Base-by-base conservation (phyloP, 2,113 vertebrate species). In the Festucalex cinctus region DNA sequence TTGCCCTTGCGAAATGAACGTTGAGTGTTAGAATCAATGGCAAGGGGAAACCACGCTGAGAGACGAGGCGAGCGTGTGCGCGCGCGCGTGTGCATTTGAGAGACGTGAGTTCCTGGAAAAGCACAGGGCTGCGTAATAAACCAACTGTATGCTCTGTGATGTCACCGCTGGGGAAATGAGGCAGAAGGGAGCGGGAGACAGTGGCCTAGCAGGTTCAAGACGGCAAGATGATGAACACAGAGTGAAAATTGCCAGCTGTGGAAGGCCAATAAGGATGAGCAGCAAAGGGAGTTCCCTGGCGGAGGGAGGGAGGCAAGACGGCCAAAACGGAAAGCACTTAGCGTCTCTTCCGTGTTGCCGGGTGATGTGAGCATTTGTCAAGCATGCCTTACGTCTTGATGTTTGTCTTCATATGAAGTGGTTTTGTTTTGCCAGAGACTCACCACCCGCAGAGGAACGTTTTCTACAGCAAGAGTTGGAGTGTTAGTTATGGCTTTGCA, bases 41-140 rank as follows among this genome's bases (percentile, higher is more conserved):
- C 59, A 35, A 67, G 54, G 36, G 53, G 22, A n/a, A 49, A 46
- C 54, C 19, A 72, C 60, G 67, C 58, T 22, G 78, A 70, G 58
- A 1, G 41, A 69, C 24, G 35, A 19, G 53, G 20, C 13, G 62
- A 19, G 28, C 28, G 36, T 39, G 16, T 28, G 61, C 44, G 43
- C 46, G 28, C 46, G 44, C 53, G 78, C 44, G 68, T 56, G 76
- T 37, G 80, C 37, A 60, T 32, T 77, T 32, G 66, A 26, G 70
- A 35, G 78, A 78, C 57, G 78, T 68, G 67, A 61, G 78, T 86
- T 90, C 81, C 85, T 83, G 81, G 86, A 87, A 89, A 85, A 88
- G 77, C 76, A 81, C 71, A 84, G 76, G 69, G 83, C 86, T 84
- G 85, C 85, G 87, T 85, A 85, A 88, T 88, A 90, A 88, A 89